phyloP scores from a whole-genome alignment of 2,797 vertebrate species.

The Enteromius unitaeniatus region DNA sequence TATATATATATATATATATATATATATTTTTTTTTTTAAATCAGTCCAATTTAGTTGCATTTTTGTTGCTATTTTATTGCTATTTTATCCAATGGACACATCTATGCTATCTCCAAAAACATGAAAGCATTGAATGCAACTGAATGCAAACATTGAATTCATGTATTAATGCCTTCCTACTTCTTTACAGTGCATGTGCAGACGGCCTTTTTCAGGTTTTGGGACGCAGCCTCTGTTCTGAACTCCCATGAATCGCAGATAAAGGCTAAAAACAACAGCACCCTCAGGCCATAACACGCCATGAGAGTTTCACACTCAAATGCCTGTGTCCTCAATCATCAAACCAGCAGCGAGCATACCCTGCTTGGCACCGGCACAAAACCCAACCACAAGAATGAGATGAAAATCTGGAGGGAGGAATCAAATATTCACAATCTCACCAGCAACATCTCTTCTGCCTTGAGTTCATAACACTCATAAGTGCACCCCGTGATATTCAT shows the following conservation, averaged over 20 bases:
- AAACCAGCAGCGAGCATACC: constrained; percentile 9
- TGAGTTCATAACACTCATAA: constrained; percentile 30
- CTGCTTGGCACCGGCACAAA: constrained; percentile 5
- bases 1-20: too few relatives aligned
- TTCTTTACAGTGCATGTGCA: background rate
- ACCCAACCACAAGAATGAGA: background rate
- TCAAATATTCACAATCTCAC: constrained; percentile 20
- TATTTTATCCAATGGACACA: background rate
- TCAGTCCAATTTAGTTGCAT: background rate
- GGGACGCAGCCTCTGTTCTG: background rate
- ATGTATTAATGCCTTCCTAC: background rate
- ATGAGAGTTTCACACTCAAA: constrained; percentile 20
- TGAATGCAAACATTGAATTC: background rate
- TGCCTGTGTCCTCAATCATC: constrained; percentile 20
- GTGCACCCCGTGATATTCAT: background rate
- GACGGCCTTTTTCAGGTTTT: background rate
- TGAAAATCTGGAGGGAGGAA: background rate
- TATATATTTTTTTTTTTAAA: background rate
- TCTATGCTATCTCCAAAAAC: background rate
- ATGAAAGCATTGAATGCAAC: too few relatives aligned
- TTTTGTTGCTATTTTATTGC: too few relatives aligned
- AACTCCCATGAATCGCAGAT: constrained; percentile 9
- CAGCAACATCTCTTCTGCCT: constrained; percentile 21
- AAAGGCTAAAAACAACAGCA: constrained; percentile 37
- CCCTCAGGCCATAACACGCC: background rate